A percentile compares a stretch with the other conserved stretches of the same genome.
These are phyloP conservation scores for Drosophila prosaltans DNA, from an alignment of 1,140 invertebrate genomes.

Conservation along the genomic window DNA sequence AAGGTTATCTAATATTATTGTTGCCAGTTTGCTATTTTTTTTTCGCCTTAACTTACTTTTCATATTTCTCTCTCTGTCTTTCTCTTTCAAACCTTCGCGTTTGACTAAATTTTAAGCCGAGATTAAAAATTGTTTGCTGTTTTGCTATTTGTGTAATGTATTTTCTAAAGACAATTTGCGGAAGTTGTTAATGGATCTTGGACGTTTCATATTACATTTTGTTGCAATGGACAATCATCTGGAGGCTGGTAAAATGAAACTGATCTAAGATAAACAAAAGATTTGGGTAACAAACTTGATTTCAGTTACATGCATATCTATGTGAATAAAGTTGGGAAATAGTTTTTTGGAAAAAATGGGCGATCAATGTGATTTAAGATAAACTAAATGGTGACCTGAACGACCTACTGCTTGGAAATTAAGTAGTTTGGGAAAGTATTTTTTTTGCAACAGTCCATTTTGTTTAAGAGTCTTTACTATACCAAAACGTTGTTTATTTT, in stretches of 20 bases:
- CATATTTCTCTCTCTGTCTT: background rate
- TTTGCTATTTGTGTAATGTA: constrained; percentile 24
- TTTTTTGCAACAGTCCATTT: background rate
- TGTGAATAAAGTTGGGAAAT: background rate
- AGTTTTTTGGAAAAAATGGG: background rate
- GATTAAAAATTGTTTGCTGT: constrained; percentile 47
- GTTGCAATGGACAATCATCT: constrained; percentile 31
- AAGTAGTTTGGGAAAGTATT: background rate
- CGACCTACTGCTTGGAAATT: background rate
- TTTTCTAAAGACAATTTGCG: constrained; percentile 59
- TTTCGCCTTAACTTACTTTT: background rate
- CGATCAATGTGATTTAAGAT: background rate
- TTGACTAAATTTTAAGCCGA: constrained; percentile 74
- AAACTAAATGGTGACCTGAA: background rate
- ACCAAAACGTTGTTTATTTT: background rate
- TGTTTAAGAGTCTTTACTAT: too few relatives aligned
- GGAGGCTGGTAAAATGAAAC: constrained; percentile 11
- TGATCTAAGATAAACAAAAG: constrained; percentile 51
- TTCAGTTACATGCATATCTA: background rate
- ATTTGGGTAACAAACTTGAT: constrained; percentile 62
- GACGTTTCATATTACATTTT: constrained; percentile 33
- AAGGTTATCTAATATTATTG: constrained; percentile 63
- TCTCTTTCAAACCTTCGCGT: constrained; percentile 69
- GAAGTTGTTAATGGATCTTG: constrained; percentile 65
- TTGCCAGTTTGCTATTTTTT: constrained; percentile 17